Evolutionary conservation across 2,888 invertebrate genomes (phyloP), one percentile per base, ranked within the genome.

Genomic region (Limnephilus rhombicus): DNA sequence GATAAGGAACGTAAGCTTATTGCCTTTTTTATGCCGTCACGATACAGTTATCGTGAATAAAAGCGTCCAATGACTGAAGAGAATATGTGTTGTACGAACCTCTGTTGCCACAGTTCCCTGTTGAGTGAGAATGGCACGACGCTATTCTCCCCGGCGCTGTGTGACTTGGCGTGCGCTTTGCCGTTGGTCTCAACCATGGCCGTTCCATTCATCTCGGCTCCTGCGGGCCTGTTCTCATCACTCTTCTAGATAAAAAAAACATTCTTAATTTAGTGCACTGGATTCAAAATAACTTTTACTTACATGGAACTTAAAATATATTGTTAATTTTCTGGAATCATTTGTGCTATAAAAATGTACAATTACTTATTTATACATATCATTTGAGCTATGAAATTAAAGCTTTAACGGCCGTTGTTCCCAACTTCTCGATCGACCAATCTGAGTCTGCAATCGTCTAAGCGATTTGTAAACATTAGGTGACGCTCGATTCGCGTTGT

Each of bases 71-170:
- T 24, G 18, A 68, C 53, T 68, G 24, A 18, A 68, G 53, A 68
- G 34, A 81, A 81, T 12, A 2, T 31, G 31, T 29, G 13, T 13
- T 34, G 9, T 82, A 80, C 85, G 80, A 91, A 94, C 94, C 94
- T 91, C 82, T 94, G 94, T 94, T 97, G 97, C 97, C 97, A 97
- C 49, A 97, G 95, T 94, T 97, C 97, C 29, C 97, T 95, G 94
- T 97, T 97, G 94, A 95, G 95, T 49, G 94, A 95, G 94, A 96
- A 96, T 94, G 95, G 95, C 24, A 95, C 96, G 94, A 96, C 95
- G 94, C 96, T 94, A 91, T 95, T 95, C 88, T 95, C 96, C 93
- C 96, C 95, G 94, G 96, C 93, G 95, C 96, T 95, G 95, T 96
- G 96, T 2, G 95, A 96, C 94, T 96, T 96, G 95, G 91, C 90